phyloP scores from a whole-genome alignment of 2,797 vertebrate species.

The Melanotaenia maccullochi region DNA sequence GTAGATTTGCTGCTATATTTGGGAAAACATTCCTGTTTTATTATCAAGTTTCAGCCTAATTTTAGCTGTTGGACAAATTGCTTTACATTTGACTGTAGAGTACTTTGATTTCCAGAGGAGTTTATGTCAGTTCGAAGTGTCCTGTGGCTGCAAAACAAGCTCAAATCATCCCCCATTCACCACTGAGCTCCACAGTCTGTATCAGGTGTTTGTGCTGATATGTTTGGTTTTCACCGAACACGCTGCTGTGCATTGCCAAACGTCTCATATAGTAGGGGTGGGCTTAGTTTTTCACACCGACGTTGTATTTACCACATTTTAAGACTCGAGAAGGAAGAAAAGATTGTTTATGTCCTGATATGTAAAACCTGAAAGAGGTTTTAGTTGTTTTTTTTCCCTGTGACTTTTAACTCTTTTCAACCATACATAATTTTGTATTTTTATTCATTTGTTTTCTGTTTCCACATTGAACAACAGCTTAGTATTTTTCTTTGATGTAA shows the following conservation, averaged over 20 bases:
- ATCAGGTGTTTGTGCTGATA: background rate
- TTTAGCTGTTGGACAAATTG: too few relatives aligned
- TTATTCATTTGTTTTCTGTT: slow-evolving; percentile 7
- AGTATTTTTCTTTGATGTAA: slow-evolving; percentile 10
- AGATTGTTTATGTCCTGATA: background rate
- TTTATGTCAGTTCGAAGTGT: too few relatives aligned
- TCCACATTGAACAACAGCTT: slow-evolving; percentile 1
- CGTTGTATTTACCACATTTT: background rate
- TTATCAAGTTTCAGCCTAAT: too few relatives aligned
- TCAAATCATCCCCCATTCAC: background rate
- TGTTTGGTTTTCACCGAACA: too few relatives aligned
- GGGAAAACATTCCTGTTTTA: too few relatives aligned
- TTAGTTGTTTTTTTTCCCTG: background rate
- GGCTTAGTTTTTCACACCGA: background rate
- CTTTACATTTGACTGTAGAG: too few relatives aligned
- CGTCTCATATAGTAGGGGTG: too few relatives aligned
- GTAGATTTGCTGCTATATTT: too few relatives aligned
- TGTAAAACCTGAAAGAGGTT: background rate
- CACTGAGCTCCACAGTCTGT: background rate
- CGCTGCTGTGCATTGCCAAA: background rate
- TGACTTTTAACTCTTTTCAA: background rate
- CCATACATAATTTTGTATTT: background rate
- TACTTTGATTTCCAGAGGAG: too few relatives aligned
- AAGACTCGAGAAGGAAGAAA: background rate
- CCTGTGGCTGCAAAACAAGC: background rate